phyloP scores from a whole-genome alignment of 2,113 vertebrate species.

The Arvicanthis niloticus region DNA sequence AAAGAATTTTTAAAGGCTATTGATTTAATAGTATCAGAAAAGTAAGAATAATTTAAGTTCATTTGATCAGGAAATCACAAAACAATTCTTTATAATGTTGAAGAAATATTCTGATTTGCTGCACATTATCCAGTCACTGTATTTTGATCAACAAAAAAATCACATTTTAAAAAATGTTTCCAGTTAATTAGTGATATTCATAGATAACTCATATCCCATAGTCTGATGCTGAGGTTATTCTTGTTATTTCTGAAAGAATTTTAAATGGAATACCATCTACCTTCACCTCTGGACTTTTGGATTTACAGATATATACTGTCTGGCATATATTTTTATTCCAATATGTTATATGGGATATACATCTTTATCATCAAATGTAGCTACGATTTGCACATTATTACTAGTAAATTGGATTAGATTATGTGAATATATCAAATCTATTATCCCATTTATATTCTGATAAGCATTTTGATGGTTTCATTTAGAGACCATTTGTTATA shows the following conservation, averaged over 20 bases:
- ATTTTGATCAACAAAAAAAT: not conserved
- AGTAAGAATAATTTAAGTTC: not conserved
- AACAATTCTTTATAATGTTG: not conserved
- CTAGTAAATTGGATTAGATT: not conserved
- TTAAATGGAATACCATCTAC: not conserved
- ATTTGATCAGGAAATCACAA: not conserved
- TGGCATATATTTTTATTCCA: not conserved
- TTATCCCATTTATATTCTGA: not conserved
- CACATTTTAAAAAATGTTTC: not conserved
- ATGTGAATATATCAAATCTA: not conserved
- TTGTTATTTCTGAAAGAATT: not conserved
- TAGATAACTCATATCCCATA: not conserved
- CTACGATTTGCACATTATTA: not conserved
- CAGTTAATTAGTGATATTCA: not conserved
- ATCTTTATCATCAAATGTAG: not conserved
- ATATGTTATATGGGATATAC: not conserved
- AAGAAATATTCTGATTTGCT: not conserved
- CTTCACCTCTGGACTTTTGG: not conserved
- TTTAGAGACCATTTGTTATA: conserved; percentile 16
- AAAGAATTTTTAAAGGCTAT: not conserved
- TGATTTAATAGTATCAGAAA: not conserved
- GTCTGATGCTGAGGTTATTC: not conserved
- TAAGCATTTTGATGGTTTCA: not conserved
- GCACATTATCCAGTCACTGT: not conserved
- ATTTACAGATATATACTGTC: not conserved